Percentiles rank a stretch among this genome's conserved stretches.
Evolutionary conservation across 2,888 invertebrate species (phyloP).

Genomic region (Eudemis profundana): DNA sequence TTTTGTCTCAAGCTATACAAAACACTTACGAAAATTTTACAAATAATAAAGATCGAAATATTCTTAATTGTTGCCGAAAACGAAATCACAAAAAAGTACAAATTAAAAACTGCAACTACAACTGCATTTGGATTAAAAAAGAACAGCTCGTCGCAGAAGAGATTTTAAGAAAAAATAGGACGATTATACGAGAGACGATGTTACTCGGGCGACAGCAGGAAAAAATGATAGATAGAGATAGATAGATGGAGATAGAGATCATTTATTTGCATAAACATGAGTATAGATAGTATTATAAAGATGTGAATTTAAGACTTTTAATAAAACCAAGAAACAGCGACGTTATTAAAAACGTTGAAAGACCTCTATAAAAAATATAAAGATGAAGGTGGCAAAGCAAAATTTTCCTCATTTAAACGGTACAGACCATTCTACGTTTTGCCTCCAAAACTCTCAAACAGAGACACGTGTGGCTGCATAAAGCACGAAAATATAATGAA

Average conservation of each 20-base stretch:
- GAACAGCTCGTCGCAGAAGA: conserved; percentile 30
- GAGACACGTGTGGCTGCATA: conserved; percentile 2
- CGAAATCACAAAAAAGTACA: background rate
- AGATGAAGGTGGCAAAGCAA: background rate
- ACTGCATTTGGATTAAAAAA: conserved; percentile 30
- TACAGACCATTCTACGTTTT: background rate
- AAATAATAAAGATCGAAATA: conserved; percentile 30
- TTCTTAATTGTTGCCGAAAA: conserved; percentile 4
- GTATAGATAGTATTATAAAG: too few relatives aligned
- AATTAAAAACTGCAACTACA: background rate
- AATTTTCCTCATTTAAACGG: background rate
- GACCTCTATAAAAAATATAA: conserved; percentile 4
- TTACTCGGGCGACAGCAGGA: background rate
- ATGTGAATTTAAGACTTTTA: background rate
- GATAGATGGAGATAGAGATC: too few relatives aligned
- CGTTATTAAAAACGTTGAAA: background rate
- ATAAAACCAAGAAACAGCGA: background rate
- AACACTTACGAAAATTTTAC: conserved; percentile 15
- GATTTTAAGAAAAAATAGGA: conserved; percentile 21
- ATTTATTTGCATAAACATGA: too few relatives aligned
- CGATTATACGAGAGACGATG: background rate
- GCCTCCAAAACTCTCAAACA: background rate
- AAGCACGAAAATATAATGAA: background rate
- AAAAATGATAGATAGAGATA: too few relatives aligned
- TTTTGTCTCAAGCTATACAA: conserved; percentile 24